Evolutionary conservation across 2,113 vertebrate genomes (phyloP).

Genomic region (Ceratotherium simum): DNA sequence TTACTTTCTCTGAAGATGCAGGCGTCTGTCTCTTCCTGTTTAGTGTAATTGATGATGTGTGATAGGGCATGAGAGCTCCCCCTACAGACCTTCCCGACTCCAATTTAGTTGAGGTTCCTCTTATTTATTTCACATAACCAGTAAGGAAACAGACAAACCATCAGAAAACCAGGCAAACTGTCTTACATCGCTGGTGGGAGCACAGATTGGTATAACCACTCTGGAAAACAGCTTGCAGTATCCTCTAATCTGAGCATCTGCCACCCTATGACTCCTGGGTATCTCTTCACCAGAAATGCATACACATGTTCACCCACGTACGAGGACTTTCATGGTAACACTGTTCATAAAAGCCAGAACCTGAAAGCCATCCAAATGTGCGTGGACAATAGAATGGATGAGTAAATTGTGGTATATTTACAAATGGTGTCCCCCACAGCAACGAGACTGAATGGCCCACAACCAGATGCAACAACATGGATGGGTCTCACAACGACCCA

Average conservation of each 20-base stretch:
- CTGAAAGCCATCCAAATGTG: neutral
- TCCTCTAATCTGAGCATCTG: no score
- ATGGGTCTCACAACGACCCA: neutral
- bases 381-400: accelerated
- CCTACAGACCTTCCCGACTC: no score
- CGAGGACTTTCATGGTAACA: neutral
- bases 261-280: neutral
- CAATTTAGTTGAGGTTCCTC: no score
- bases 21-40: no score
- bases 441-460: neutral
- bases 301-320: accelerated
- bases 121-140: no score
- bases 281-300: neutral
- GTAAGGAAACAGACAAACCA: neutral
- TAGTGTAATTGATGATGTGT: no score
- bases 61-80: no score
- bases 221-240: neutral
- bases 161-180: neutral
- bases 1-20: no score
- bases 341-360: neutral
- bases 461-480: neutral
- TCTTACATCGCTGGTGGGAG: no score
- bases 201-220: no score
- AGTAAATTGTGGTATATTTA: neutral
- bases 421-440: neutral